A percentile compares a stretch with the other conserved stretches of the same genome.
Evolutionary conservation across 2,113 vertebrate genomes (phyloP).

Genomic region (Dicrurus megarhynchus): DNA sequence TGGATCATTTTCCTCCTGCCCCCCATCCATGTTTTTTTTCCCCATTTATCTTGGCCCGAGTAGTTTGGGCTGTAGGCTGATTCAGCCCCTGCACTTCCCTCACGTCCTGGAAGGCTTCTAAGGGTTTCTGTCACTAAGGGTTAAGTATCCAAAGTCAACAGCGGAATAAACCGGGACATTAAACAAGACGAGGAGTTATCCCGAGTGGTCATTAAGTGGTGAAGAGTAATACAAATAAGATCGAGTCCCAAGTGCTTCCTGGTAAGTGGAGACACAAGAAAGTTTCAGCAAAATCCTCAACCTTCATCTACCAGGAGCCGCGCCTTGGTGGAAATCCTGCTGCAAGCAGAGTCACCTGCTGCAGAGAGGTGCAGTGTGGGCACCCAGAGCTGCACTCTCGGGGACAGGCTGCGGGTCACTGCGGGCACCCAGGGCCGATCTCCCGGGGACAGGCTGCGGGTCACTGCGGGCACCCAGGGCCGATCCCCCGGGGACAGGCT

Average conservation of each 20-base stretch:
- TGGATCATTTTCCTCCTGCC: not conserved
- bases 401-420: not conserved
- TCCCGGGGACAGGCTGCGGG: not conserved
- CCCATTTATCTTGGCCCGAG: not conserved
- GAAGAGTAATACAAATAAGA: slow-evolving; percentile 1
- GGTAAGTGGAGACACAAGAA: not conserved
- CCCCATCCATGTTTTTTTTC: rapidly evolving
- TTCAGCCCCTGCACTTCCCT: not conserved
- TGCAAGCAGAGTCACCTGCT: not conserved
- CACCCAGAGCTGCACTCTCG: not conserved
- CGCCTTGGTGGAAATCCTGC: not conserved
- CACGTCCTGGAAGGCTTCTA: not conserved
- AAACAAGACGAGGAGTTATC: not conserved
- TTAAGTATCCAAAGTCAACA: not conserved
- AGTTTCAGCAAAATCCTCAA: not conserved
- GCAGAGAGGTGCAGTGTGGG: rapidly evolving
- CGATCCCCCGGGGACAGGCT: not conserved
- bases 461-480: not conserved
- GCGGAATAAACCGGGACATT: not conserved
- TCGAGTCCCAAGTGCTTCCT: not conserved
- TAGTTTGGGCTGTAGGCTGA: not conserved
- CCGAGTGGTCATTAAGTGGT: not conserved
- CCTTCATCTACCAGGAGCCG: rapidly evolving
- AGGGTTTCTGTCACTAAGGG: not conserved
- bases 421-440: not conserved